phyloP scores from a whole-genome alignment of 2,888 invertebrate species.

The Himalopsyche kuldschensis region DNA sequence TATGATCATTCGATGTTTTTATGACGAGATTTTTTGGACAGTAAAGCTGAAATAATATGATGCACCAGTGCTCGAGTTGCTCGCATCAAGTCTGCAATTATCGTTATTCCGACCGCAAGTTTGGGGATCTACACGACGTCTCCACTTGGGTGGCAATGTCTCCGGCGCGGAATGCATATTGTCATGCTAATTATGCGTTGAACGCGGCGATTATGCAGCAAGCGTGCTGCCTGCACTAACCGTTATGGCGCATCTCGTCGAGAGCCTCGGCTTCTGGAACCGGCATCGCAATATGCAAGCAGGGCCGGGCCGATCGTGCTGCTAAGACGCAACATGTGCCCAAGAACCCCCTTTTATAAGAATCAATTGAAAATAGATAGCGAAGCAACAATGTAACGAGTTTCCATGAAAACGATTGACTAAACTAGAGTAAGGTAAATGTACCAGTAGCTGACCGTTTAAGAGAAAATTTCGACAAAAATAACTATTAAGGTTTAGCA shows the following conservation, averaged over 20 bases:
- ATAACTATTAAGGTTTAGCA: too few species aligned
- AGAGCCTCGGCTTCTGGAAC: neutral
- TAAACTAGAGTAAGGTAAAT: too few species aligned
- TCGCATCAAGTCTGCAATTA: neutral
- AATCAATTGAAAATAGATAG: too few species aligned
- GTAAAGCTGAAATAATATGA: too few species aligned
- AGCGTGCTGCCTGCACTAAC: neutral
- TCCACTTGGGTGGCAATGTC: neutral
- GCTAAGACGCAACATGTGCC: neutral
- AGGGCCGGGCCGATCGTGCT: neutral
- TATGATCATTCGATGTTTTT: too few species aligned
- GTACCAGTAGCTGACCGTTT: too few species aligned
- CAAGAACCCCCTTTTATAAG: too few species aligned
- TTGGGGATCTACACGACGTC: neutral
- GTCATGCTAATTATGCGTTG: constrained; percentile 19
- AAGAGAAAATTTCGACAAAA: too few species aligned
- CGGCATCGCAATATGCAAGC: neutral
- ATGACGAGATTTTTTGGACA: too few species aligned
- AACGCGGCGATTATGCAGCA: constrained; percentile 1
- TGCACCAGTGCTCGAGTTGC: neutral
- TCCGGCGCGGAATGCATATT: constrained; percentile 21
- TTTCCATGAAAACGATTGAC: too few species aligned
- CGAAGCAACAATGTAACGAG: too few species aligned
- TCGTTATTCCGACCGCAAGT: neutral
- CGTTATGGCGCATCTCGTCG: neutral